These are phyloP conservation scores for Champsocephalus esox DNA, from an alignment of 2,797 vertebrate genomes.

Conservation along the genomic window DNA sequence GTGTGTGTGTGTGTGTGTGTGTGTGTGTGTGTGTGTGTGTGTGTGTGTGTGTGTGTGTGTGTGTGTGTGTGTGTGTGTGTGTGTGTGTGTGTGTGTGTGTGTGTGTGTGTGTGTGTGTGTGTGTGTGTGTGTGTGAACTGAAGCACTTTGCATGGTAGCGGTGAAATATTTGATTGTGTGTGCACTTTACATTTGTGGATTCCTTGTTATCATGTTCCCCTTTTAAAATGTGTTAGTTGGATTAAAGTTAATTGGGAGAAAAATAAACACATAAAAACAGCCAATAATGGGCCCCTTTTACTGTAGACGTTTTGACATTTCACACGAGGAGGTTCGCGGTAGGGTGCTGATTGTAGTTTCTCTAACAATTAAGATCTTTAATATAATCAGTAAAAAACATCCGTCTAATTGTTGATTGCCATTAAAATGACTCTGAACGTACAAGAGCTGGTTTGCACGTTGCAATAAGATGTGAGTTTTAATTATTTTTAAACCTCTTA, in stretches of 20 bases:
- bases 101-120: conserved; percentile 8
- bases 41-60: conserved; percentile 15
- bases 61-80: too few relatives aligned
- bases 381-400: neutral
- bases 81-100: too few relatives aligned
- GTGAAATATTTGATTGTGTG: conserved; percentile 11
- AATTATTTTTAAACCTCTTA: conserved; percentile 4
- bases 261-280: neutral
- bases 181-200: neutral
- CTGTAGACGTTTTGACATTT: conserved; percentile 5
- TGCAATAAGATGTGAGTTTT: neutral
- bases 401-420: neutral
- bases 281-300: neutral
- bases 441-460: neutral
- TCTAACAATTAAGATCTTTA: neutral
- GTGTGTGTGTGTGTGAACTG: conserved; percentile 17
- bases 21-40: conserved; percentile 18
- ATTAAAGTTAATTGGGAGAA: conserved; percentile 2
- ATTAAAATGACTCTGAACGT: neutral
- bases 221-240: neutral
- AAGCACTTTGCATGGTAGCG: conserved; percentile 22
- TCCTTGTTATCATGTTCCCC: neutral
- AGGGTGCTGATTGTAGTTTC: neutral
- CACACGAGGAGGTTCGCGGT: neutral
- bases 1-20: conserved; percentile 2